Percentiles rank a stretch among this genome's conserved stretches.
Conservation (phyloP, 2,113 vertebrate species). For the Archocentrus centrarchus region DNA sequence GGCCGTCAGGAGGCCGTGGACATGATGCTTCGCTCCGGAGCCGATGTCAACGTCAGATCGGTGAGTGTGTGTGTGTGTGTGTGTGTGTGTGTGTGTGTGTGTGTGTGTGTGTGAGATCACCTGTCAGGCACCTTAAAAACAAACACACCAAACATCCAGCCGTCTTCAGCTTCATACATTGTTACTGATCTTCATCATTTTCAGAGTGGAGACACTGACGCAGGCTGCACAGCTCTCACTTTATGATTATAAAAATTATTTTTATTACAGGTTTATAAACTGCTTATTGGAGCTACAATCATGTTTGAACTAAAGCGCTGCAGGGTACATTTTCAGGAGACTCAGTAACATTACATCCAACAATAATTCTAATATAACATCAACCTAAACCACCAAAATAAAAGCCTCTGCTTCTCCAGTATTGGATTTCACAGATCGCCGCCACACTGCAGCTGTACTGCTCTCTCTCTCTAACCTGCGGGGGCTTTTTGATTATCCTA, state of each 20-base stretch:
- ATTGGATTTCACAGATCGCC: neutral
- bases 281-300: neutral
- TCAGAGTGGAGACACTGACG: no score
- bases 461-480: neutral
- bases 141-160: neutral
- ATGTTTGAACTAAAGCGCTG: neutral
- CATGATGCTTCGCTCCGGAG: conserved; percentile 81
- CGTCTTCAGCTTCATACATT: neutral
- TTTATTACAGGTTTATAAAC: neutral
- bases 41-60: conserved; percentile 84
- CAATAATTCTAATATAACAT: neutral
- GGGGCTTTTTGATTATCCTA: conserved; percentile 40
- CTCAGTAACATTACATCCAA: neutral
- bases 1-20: conserved; percentile 72
- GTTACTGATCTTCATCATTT: no score
- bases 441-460: neutral
- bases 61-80: conserved; percentile 61
- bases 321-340: neutral
- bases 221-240: no score
- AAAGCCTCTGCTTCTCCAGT: neutral
- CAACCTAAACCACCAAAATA: neutral
- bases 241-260: no score
- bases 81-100: neutral
- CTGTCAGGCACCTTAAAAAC: neutral
- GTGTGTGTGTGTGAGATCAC: neutral